Conservation (phyloP, 2,797 vertebrate genomes). For the Scomberomorus guttatus region DNA sequence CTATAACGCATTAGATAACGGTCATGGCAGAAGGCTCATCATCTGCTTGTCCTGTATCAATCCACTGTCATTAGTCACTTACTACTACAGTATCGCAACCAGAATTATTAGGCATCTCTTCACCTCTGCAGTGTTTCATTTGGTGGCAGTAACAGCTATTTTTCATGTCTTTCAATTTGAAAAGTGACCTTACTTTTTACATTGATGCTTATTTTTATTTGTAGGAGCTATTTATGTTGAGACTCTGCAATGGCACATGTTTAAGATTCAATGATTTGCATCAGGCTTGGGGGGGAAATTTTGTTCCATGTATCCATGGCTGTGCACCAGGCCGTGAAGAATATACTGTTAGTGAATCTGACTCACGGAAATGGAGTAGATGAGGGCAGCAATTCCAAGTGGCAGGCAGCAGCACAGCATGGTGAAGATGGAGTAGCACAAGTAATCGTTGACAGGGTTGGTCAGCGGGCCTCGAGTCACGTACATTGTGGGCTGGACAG, state of each 20-base stretch:
- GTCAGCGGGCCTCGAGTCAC: slow-evolving; percentile 58
- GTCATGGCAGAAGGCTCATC: not conserved
- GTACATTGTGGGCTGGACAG: slow-evolving; percentile 71
- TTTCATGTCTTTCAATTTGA: not conserved
- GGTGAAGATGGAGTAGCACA: slow-evolving; percentile 86
- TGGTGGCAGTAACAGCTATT: not conserved
- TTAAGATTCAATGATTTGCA: not conserved
- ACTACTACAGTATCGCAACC: not conserved
- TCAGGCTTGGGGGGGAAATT: not conserved
- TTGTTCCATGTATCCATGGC: not conserved
- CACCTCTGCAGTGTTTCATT: not conserved
- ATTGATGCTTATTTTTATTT: not conserved
- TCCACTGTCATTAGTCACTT: not conserved
- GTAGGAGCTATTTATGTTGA: not conserved
- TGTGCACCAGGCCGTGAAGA: not conserved
- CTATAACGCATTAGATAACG: too few relatives aligned
- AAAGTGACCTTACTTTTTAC: not conserved
- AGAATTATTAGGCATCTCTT: not conserved
- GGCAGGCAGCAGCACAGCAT: slow-evolving; percentile 87
- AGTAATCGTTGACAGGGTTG: slow-evolving; percentile 75
- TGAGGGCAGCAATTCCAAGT: slow-evolving; percentile 82
- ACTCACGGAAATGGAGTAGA: slow-evolving; percentile 86
- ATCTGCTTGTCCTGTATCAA: not conserved
- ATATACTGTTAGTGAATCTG: not conserved
- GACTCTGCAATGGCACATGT: not conserved